phyloP scores from a whole-genome alignment of 2,797 vertebrate species.

The Acanthis flammea region DNA sequence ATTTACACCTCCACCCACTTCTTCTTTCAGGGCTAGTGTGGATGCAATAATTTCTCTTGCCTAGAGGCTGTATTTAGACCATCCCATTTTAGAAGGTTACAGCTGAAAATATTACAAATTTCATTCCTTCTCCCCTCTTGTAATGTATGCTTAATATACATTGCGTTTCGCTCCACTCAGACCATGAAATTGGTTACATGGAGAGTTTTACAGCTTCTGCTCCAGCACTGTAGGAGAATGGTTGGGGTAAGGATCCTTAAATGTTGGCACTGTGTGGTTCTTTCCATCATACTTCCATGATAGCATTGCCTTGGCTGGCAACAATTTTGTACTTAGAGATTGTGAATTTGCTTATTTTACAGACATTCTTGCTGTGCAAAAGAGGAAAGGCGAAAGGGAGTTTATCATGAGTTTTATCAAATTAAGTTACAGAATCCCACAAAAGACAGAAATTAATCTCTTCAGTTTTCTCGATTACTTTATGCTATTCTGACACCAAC shows the following conservation, averaged over 20 bases:
- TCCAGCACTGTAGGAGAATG: neutral
- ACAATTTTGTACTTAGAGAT: neutral
- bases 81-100: neutral
- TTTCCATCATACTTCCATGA: neutral
- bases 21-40: neutral
- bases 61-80: neutral
- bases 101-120: neutral
- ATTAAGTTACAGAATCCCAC: neutral
- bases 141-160: neutral
- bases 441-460: neutral
- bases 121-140: neutral
- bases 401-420: neutral
- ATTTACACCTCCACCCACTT: neutral
- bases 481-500: neutral
- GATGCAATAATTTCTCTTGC: neutral
- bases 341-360: neutral
- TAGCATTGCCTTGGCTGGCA: neutral
- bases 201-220: neutral
- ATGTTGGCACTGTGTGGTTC: neutral
- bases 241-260: neutral
- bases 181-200: neutral
- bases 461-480: neutral
- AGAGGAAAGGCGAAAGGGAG: neutral
- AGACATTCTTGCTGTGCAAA: neutral
- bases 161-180: neutral